phyloP scores from a whole-genome alignment of 37 sponge, comb jelly and placozoan species.

The Geodia barretti region DNA sequence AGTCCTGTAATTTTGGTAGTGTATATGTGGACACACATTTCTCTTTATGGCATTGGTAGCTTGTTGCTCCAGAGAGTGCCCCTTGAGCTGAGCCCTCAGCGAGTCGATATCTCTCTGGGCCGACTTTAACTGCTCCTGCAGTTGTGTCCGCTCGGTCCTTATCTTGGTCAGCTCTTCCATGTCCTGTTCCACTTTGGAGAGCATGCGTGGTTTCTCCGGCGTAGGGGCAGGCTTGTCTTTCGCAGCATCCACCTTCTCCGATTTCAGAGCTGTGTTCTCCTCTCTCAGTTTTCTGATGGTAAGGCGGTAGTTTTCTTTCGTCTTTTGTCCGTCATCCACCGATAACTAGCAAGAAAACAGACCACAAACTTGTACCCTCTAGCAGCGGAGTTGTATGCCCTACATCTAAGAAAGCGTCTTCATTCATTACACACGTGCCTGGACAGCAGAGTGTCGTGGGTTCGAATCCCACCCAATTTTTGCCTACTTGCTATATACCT shows the following conservation, averaged over 20 bases:
- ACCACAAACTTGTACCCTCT: too few relatives aligned
- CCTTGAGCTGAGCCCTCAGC: conserved; percentile 18
- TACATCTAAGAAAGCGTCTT: too few relatives aligned
- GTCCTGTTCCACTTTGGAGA: conserved; percentile 20
- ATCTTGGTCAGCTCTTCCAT: conserved; percentile 23
- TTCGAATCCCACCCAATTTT: too few relatives aligned
- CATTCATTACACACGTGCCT: too few relatives aligned
- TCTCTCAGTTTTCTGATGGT: conserved; percentile 41
- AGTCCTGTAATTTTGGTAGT: too few relatives aligned
- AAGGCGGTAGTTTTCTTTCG: conserved; percentile 42
- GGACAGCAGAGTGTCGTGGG: too few relatives aligned
- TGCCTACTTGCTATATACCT: too few relatives aligned
- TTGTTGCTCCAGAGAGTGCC: neutral
- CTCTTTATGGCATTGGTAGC: neutral
- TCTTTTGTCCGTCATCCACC: conserved; percentile 52
- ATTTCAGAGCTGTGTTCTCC: conserved; percentile 37
- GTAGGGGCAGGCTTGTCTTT: neutral
- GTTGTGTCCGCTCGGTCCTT: conserved; percentile 23
- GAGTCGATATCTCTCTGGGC: conserved; percentile 42
- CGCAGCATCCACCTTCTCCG: neutral
- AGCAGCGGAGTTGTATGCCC: too few relatives aligned
- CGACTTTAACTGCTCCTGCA: conserved; percentile 12
- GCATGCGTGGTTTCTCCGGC: neutral
- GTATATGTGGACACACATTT: neutral
- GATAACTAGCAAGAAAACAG: too few relatives aligned